These are phyloP conservation scores for Hozukius guyotensis DNA, from an alignment of 2,797 vertebrate genomes.

Conservation along the genomic window DNA sequence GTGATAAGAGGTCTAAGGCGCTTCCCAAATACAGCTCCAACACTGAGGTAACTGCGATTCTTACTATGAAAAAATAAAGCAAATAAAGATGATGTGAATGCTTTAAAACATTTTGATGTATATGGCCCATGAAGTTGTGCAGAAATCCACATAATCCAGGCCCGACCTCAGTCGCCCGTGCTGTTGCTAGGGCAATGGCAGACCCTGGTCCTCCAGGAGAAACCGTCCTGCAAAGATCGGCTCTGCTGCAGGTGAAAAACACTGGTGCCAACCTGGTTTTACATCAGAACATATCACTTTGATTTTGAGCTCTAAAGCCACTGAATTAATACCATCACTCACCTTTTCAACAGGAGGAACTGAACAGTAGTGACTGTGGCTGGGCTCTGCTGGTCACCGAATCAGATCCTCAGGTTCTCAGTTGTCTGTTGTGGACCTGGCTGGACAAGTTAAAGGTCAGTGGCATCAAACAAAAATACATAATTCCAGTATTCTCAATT, in stretches of 20 bases:
- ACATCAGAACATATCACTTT: not conserved
- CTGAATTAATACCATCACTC: not conserved
- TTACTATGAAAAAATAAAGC: not conserved
- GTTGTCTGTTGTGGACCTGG: constrained; percentile 85
- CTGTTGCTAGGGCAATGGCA: constrained; percentile 83
- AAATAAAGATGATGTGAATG: not conserved
- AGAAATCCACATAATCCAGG: constrained; percentile 46
- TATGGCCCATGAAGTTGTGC: constrained; percentile 59
- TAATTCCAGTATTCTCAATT: not conserved
- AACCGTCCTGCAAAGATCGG: constrained; percentile 69
- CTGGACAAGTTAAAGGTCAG: constrained; percentile 84
- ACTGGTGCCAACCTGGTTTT: not conserved
- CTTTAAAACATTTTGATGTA: constrained; percentile 1
- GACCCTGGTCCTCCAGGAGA: constrained; percentile 68
- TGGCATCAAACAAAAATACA: constrained; percentile 3
- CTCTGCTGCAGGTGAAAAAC: constrained; percentile 77
- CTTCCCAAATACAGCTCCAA: constrained; percentile 75
- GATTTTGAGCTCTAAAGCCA: not conserved
- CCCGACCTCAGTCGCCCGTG: constrained; percentile 59
- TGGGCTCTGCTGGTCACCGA: constrained; percentile 84
- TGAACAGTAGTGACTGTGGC: constrained; percentile 84
- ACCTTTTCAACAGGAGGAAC: constrained; percentile 75
- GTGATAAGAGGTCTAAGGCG: constrained; percentile 49
- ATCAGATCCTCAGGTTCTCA: constrained; percentile 81
- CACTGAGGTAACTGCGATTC: constrained; percentile 70